Evolutionary conservation across 2,797 vertebrate species (phyloP).

Genomic region (Microcaecilia unicolor): DNA sequence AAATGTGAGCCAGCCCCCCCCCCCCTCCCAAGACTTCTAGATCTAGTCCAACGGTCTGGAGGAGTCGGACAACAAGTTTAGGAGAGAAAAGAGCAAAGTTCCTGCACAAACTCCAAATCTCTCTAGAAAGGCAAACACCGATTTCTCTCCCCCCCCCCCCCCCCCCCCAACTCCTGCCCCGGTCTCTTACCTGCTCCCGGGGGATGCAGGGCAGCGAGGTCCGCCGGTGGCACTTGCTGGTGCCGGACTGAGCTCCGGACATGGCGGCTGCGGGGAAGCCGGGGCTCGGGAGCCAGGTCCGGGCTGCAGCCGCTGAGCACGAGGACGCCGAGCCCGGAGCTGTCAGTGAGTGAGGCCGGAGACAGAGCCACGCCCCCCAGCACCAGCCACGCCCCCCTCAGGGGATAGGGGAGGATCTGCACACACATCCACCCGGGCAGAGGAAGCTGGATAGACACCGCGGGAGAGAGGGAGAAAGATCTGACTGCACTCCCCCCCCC

Average conservation of each 20-base stretch:
- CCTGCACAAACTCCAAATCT: too few species aligned
- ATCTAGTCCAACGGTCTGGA: too few species aligned
- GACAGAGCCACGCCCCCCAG: background rate
- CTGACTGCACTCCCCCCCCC: too few species aligned
- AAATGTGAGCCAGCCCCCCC: too few species aligned
- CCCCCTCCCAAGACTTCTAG: too few species aligned
- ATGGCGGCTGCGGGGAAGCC: conserved; percentile 63
- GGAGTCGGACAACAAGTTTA: too few species aligned
- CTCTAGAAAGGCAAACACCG: too few species aligned
- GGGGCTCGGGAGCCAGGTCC: background rate
- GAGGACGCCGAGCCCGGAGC: background rate
- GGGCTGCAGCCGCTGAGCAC: background rate
- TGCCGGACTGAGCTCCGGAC: conserved; percentile 71
- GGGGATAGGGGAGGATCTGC: too few species aligned
- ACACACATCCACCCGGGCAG: too few species aligned
- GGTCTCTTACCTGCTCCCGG: conserved; percentile 83
- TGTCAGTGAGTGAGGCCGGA: background rate
- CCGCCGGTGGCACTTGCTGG: conserved; percentile 77
- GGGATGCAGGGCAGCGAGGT: conserved; percentile 93
- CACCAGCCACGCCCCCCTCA: background rate
- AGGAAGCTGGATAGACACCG: too few species aligned
- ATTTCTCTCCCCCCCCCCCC: background rate
- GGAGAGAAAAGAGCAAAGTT: too few species aligned
- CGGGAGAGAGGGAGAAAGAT: too few species aligned
- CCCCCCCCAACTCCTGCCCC: background rate